phyloP scores from a whole-genome alignment of 2,113 vertebrate genomes.

The Notarius lentiginosus region DNA sequence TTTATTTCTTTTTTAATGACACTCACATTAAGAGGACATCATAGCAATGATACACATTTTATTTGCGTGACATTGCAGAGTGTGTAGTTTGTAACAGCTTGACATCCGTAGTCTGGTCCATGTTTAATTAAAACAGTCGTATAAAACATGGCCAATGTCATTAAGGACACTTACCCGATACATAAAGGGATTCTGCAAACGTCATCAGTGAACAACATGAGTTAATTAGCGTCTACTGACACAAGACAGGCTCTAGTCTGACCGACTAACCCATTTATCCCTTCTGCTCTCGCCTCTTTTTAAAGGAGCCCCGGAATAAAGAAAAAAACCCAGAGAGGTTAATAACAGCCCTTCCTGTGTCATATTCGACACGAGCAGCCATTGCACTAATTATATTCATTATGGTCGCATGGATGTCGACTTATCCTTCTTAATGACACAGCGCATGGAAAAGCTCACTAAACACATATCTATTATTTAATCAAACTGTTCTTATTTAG shows the following conservation, averaged over 20 bases:
- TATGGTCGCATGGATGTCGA: constrained; percentile 91
- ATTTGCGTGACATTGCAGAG: not conserved
- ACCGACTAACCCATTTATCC: constrained; percentile 53
- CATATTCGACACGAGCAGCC: constrained; percentile 88
- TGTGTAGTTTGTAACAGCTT: not conserved
- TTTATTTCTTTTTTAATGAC: not conserved
- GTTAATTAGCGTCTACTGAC: constrained; percentile 55
- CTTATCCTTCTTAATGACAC: constrained; percentile 95
- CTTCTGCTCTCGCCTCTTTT: constrained; percentile 49
- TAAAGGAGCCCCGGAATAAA: constrained; percentile 57
- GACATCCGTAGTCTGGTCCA: not conserved
- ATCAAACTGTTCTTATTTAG: constrained; percentile 94
- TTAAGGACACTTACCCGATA: not conserved
- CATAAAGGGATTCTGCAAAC: constrained; percentile 58
- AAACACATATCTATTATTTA: constrained; percentile 99
- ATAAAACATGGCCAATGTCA: not conserved
- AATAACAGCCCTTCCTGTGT: constrained; percentile 92
- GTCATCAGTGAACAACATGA: constrained; percentile 43
- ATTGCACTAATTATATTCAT: constrained; percentile 96
- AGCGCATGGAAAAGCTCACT: constrained; percentile 81
- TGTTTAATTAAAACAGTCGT: not conserved
- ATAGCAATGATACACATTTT: not conserved
- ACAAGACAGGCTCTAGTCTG: constrained; percentile 43
- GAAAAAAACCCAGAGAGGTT: constrained; percentile 88
- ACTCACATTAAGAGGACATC: not conserved